Base-by-base conservation (phyloP, 2,797 vertebrate species). In the Fringilla coelebs region DNA sequence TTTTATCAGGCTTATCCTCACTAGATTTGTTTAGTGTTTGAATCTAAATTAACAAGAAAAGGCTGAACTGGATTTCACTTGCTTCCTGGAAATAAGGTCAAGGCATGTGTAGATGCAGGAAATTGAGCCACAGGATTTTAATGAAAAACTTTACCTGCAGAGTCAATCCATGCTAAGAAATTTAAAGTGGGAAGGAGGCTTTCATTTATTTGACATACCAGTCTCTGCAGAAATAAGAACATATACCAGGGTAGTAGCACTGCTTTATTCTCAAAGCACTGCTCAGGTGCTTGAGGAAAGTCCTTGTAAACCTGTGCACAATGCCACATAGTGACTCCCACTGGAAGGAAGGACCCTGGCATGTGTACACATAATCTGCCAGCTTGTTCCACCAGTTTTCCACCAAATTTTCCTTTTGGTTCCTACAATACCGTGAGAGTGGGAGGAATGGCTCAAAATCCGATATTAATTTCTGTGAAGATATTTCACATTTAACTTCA, bases 351-450 rank as follows among this genome's bases (percentile, higher is more conserved):
- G 7, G 34, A 38, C 21, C 4, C 28, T 62, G 60, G 17, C 21
- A 19, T 8, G 9, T 1, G 1, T 36, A 38, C 0, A 1, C 0
- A 0, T 9, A 10, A 18, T 46, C 45, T 3, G 1, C 22, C 2
- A 1, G 4, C 15, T 82, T 2, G 0, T 78, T 68, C 54, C 25
- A 29, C 32, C 7, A 28, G 20, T 63, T 71, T 86, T 57, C 32
- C 22, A n/a, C 43, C 2, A 18, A 25, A 38, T 71, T 79, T 45
- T 91, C 12, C 21, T 38, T 55, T 31, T 31, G 13, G 2, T 65
- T 92, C 13, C 17, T 63, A 14, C 29, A 49, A 32, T 36, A 21
- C 7, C n/a, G 15, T 34, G 34, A 17, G 71, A 88, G 19, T 57
- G 34, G n/a, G 29, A 83, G 38, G 22, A 79, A 70, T 28, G 45